Base-by-base conservation (phyloP, 2,113 vertebrate species). In the Lepus europaeus region DNA sequence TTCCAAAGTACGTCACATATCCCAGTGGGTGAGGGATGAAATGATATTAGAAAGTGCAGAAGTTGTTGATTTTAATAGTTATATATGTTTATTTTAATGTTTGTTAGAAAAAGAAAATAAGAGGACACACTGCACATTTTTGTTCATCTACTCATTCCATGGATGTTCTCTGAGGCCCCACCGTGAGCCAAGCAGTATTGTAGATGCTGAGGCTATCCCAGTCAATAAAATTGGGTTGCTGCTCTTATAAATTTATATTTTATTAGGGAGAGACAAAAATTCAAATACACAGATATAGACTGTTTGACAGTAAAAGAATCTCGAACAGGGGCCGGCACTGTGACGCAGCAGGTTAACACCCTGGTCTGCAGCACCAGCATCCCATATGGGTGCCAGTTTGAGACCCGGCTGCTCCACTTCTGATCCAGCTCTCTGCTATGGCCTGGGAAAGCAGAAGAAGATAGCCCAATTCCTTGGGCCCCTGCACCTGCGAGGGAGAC, bases 1-100 rank as follows among this genome's bases (percentile, higher is more conserved):
- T 61, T 17, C 25, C 27, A 45, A 70, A 91, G 45, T 61, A 6
- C 36, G 31, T 16, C 9, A 77, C 7, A 13, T 86, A 92, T 82
- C 74, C 22, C 9, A 91, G 53, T 27, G 49, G 2, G 63, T 85
- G 39, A 70, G 27, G 2, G 3, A 80, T 66, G 45, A 69, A 82
- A 78, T 81, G 77, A 91, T 73, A 93, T 93, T 82, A 93, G 70
- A 77, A 93, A 51, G 25, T 39, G 1, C 23, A 19, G 45, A 74
- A 78, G 16, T 45, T 68, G 89, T 92, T 23, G 33, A 69, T 63
- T 95, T 89, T 59, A 91, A 87, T 76, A 53, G 51, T 70, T 93
- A 84, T 29, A 72, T 25, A 29, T 83, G n/a, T 70, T 88, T 83
- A 87, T 56, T 59, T 76, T 72, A 85, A 69, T 64, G 27, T 66